Conservation (phyloP, 2,113 vertebrate species). For the Scytalopus superciliaris region DNA sequence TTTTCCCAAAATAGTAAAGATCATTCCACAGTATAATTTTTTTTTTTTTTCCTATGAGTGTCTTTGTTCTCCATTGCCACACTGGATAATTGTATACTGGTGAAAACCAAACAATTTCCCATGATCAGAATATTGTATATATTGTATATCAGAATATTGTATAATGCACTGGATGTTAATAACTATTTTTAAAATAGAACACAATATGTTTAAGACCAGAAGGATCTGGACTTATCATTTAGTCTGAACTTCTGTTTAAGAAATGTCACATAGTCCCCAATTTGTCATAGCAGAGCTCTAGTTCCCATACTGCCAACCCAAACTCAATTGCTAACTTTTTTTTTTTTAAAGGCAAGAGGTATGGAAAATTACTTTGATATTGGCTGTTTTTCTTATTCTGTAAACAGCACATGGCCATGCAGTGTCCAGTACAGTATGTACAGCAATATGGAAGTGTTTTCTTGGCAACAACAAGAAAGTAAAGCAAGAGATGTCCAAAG, state of each 20-base stretch:
- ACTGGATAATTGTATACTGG: background rate
- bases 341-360: background rate
- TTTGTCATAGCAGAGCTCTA: background rate
- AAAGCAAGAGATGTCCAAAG: conserved; percentile 57
- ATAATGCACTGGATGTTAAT: background rate
- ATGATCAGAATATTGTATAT: background rate
- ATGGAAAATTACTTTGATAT: background rate
- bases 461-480: conserved; percentile 64
- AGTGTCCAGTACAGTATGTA: conserved; percentile 47
- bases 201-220: background rate
- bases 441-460: conserved; percentile 44
- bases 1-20: background rate
- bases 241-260: background rate
- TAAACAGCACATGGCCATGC: conserved; percentile 22
- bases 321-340: background rate
- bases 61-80: background rate
- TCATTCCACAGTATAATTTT: background rate
- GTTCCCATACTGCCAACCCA: background rate
- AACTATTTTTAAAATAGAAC: background rate
- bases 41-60: background rate
- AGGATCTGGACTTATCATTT: background rate
- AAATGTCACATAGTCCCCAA: background rate
- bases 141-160: no score
- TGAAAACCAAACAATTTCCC: background rate
- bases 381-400: conserved; percentile 15